A percentile compares a stretch with the other conserved stretches of the same genome.
Evolutionary conservation across 2,113 vertebrate genomes (phyloP).

Genomic region (Delphinus delphis): DNA sequence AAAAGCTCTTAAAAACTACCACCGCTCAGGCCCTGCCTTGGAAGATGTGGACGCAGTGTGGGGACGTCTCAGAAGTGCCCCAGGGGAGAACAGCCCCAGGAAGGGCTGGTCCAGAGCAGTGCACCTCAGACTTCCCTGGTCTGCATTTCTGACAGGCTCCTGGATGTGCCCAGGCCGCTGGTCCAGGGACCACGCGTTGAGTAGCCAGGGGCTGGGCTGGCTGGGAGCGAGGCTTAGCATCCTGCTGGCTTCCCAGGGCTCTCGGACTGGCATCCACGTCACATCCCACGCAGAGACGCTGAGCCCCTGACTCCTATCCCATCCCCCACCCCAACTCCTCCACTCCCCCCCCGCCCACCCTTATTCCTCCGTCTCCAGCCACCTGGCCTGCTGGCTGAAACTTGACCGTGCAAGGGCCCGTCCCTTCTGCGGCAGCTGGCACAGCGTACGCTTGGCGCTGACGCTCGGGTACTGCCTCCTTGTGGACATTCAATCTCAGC

Average conservation of each 20-base stretch:
- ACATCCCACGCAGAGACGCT: fast-evolving
- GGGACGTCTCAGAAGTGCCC: neutral
- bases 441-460: fast-evolving
- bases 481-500: neutral
- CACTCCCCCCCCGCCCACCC: fast-evolving
- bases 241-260: neutral
- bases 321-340: too few species aligned
- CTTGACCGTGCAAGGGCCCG: fast-evolving
- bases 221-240: neutral
- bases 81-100: too few species aligned
- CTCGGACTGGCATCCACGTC: neutral
- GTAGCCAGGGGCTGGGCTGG: neutral
- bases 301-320: neutral
- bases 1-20: neutral
- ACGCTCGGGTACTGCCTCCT: neutral
- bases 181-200: neutral
- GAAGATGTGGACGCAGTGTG: neutral
- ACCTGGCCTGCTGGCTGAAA: fast-evolving
- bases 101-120: too few species aligned
- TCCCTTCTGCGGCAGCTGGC: fast-evolving
- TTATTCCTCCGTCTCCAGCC: neutral
- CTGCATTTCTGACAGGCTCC: neutral
- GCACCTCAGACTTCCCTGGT: neutral
- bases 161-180: neutral
- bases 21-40: neutral